A percentile compares a stretch with the other conserved stretches of the same genome.
Evolutionary conservation across 2,113 vertebrate genomes (phyloP).

Genomic region (Mastomys natalensis): DNA sequence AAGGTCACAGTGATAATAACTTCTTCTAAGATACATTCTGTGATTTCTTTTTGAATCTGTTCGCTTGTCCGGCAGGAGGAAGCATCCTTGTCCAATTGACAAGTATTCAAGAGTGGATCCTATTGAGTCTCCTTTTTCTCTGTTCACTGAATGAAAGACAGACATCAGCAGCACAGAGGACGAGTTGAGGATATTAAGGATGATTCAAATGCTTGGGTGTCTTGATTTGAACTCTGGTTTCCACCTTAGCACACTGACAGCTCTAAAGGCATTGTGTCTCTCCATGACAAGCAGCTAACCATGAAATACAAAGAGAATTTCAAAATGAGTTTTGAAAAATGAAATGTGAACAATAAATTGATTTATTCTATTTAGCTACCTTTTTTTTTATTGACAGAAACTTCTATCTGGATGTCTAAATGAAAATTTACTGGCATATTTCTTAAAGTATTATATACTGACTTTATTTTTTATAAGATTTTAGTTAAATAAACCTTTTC

Average conservation of each 20-base stretch:
- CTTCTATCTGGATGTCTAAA: conserved; percentile 35
- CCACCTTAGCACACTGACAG: background rate
- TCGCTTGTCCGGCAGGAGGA: background rate
- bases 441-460: conserved; percentile 21
- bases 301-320: conserved; percentile 50
- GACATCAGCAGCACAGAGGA: conserved; percentile 29
- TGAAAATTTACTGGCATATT: background rate
- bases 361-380: conserved; percentile 10
- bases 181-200: background rate
- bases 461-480: background rate
- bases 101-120: conserved; percentile 32
- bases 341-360: conserved; percentile 50
- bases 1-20: background rate
- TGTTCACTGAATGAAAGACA: conserved; percentile 53
- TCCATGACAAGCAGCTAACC: background rate
- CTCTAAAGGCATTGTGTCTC: background rate
- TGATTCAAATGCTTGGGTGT: conserved; percentile 3
- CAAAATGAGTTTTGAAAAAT: conserved; percentile 55
- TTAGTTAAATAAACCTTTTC: conserved; percentile 23
- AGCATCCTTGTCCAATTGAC: conserved; percentile 21
- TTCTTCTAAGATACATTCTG: background rate
- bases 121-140: conserved; percentile 45
- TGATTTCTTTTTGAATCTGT: background rate
- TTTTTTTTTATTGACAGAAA: conserved; percentile 50
- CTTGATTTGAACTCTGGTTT: conserved; percentile 54